These are phyloP conservation scores for Bicyclus anynana DNA, from an alignment of 1,140 invertebrate species.

Conservation along the genomic window DNA sequence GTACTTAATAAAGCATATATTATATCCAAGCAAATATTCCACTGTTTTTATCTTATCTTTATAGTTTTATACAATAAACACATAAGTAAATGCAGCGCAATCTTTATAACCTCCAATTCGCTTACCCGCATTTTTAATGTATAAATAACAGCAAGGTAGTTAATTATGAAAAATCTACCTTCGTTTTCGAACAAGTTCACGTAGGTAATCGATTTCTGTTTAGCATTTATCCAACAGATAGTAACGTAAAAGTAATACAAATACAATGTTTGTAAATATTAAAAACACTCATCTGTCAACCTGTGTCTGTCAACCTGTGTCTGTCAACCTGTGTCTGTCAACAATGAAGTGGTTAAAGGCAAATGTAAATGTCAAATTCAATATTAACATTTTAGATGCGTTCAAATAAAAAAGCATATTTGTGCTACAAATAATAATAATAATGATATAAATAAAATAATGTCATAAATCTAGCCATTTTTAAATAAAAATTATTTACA, in stretches of 20 bases:
- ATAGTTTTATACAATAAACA: background rate
- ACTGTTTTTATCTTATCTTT: background rate
- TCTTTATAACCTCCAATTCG: background rate
- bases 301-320: too few relatives aligned
- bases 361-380: constrained; percentile 1
- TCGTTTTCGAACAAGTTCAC: background rate
- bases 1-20: background rate
- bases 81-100: background rate
- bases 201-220: background rate
- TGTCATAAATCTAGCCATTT: too few relatives aligned
- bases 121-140: constrained; percentile 1
- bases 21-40: background rate
- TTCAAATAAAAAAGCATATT: too few relatives aligned
- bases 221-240: background rate
- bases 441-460: too few relatives aligned
- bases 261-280: too few relatives aligned
- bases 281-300: too few relatives aligned
- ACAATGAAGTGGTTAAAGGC: too few relatives aligned
- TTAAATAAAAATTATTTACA: too few relatives aligned
- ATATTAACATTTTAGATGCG: too few relatives aligned
- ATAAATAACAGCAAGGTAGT: background rate
- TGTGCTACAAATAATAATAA: too few relatives aligned
- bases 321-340: too few relatives aligned
- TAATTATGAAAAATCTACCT: constrained; percentile 3
- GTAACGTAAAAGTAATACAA: background rate